phyloP scores from a whole-genome alignment of 1,140 invertebrate species.

The Aphelinus atriplicis region DNA sequence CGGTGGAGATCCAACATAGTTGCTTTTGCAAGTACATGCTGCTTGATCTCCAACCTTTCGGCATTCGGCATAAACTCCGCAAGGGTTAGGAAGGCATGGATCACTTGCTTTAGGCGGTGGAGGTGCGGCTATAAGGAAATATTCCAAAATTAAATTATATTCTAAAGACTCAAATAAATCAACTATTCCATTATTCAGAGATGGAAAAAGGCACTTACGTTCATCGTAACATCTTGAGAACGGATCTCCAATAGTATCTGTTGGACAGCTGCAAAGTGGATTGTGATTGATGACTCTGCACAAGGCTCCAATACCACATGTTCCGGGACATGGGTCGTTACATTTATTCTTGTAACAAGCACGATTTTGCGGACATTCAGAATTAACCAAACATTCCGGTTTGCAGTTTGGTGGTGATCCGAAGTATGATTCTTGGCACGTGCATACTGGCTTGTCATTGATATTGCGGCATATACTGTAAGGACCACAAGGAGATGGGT shows the following conservation, averaged over 20 bases:
- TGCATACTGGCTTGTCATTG: constrained; percentile 67
- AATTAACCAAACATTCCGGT: constrained; percentile 81
- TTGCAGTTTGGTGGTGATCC: constrained; percentile 77
- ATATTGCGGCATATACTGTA: constrained; percentile 68
- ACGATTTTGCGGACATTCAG: constrained; percentile 80
- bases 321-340: constrained; percentile 80
- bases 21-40: constrained; percentile 69
- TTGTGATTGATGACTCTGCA: constrained; percentile 82
- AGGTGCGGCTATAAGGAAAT: constrained; percentile 37
- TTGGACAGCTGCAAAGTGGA: constrained; percentile 77
- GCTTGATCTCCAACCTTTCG: constrained; percentile 65
- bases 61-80: constrained; percentile 69
- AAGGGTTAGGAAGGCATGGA: constrained; percentile 65
- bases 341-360: constrained; percentile 84
- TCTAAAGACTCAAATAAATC: constrained; percentile 14
- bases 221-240: constrained; percentile 69
- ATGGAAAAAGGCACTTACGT: constrained; percentile 41
- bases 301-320: constrained; percentile 79
- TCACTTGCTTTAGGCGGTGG: constrained; percentile 49
- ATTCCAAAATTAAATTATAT: constrained; percentile 38
- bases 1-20: constrained; percentile 68
- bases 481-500: constrained; percentile 68
- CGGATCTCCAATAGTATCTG: constrained; percentile 76
- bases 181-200: not conserved
- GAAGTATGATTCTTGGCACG: constrained; percentile 67